Evolutionary conservation across 2,888 invertebrate genomes (phyloP).

Genomic region (Hedya salicella): DNA sequence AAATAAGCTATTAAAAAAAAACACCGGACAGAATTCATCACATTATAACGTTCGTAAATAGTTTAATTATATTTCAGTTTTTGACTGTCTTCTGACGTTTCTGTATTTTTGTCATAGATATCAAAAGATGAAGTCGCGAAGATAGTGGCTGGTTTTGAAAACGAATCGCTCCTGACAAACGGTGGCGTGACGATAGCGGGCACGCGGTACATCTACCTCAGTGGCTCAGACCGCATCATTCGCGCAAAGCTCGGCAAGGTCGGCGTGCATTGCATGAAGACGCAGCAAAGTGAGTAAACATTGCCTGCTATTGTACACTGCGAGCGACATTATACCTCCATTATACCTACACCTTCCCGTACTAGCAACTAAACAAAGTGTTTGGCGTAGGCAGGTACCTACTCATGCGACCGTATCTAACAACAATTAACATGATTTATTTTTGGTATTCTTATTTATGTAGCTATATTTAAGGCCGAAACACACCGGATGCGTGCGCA

Average conservation of each 20-base stretch:
- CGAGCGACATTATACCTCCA: background rate
- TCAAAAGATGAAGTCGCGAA: constrained; percentile 96
- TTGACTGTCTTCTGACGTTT: constrained; percentile 17
- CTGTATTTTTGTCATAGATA: constrained; percentile 86
- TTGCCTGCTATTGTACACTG: constrained; percentile 3
- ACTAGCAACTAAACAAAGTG: background rate
- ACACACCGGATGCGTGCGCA: too few relatives aligned
- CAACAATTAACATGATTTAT: too few relatives aligned
- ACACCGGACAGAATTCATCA: background rate
- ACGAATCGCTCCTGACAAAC: constrained; percentile 95
- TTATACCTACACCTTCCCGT: constrained; percentile 1
- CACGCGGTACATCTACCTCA: constrained; percentile 97
- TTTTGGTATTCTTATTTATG: too few relatives aligned
- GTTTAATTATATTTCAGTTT: too few relatives aligned
- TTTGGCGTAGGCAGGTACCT: background rate
- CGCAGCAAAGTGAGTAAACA: constrained; percentile 90
- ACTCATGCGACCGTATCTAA: background rate
- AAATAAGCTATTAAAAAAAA: too few relatives aligned
- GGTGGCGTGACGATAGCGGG: constrained; percentile 96
- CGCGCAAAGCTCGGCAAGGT: constrained; percentile 97
- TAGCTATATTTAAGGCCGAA: too few relatives aligned
- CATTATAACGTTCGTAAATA: background rate
- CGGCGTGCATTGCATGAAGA: constrained; percentile 98
- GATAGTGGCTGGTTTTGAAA: constrained; percentile 95
- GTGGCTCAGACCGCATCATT: constrained; percentile 96